Percentiles rank a stretch among this genome's conserved stretches.
Evolutionary conservation across 2,888 invertebrate species (phyloP).

Genomic region (Protophormia terraenovae): DNA sequence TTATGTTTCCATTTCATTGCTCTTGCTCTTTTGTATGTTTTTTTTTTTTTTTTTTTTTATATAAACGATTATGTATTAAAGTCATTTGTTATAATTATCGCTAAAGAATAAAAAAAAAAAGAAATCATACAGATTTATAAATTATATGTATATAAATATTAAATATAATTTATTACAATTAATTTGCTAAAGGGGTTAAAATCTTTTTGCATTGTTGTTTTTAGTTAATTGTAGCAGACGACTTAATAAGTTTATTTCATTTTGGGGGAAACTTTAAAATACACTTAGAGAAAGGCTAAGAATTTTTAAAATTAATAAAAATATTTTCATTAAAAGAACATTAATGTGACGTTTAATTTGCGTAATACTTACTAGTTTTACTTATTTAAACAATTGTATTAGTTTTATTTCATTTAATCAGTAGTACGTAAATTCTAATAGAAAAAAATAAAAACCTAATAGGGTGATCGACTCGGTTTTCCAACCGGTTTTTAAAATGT

Average conservation of each 20-base stretch:
- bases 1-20: background rate
- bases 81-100: slow-evolving; percentile 26
- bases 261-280: background rate
- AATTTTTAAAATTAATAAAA: background rate
- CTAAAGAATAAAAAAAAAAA: background rate
- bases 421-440: no score
- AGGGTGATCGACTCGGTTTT: no score
- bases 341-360: no score
- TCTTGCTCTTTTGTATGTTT: background rate
- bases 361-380: no score
- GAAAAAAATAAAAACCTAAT: no score
- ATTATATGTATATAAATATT: background rate
- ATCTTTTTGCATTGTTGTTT: slow-evolving; percentile 8
- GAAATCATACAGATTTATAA: background rate
- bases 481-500: no score
- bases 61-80: background rate
- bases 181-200: slow-evolving; percentile 38
- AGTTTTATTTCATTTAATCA: no score
- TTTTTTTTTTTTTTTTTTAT: no score
- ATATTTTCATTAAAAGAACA: no score
- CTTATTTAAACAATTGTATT: no score
- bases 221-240: slow-evolving; percentile 12
- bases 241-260: background rate
- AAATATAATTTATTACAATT: slow-evolving; percentile 25
- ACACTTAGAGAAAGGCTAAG: slow-evolving; percentile 19